Percentiles rank a stretch among this genome's conserved stretches.
phyloP scores from a whole-genome alignment of 2,888 invertebrate genomes.

The Netelia virgata region DNA sequence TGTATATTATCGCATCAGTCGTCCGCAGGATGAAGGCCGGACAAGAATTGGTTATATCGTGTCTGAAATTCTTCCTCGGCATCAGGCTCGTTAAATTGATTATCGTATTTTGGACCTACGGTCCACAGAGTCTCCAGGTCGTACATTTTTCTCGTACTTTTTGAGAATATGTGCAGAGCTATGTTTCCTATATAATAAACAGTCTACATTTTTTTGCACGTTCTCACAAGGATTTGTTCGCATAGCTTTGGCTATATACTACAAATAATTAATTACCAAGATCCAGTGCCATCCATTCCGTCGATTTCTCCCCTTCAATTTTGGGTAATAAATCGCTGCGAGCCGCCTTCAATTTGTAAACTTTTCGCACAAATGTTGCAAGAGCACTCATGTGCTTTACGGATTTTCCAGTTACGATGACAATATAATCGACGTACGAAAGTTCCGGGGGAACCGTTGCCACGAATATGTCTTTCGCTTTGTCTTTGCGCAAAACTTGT shows the following conservation, averaged over 20 bases:
- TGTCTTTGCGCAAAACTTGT: constrained; percentile 91
- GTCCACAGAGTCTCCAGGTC: constrained; percentile 97
- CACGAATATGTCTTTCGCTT: constrained; percentile 93
- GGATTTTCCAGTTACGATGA: constrained; percentile 92
- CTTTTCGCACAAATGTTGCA: constrained; percentile 90
- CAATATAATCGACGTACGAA: constrained; percentile 94
- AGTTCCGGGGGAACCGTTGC: constrained; percentile 90
- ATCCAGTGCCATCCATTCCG: constrained; percentile 96
- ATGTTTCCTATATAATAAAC: constrained; percentile 89
- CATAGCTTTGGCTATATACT: neutral
- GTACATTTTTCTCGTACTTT: constrained; percentile 89
- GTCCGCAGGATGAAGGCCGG: constrained; percentile 88
- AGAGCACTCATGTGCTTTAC: constrained; percentile 91
- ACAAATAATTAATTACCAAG: constrained; percentile 87
- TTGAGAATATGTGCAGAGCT: constrained; percentile 94
- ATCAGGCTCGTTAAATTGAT: constrained; percentile 88
- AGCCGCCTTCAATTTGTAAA: constrained; percentile 90
- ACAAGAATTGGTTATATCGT: constrained; percentile 88
- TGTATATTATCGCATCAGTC: constrained; percentile 40
- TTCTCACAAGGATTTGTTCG: neutral
- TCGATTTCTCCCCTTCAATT: constrained; percentile 91
- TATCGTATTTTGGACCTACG: constrained; percentile 93
- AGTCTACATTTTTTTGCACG: neutral
- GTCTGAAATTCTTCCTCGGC: constrained; percentile 89
- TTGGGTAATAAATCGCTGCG: constrained; percentile 89